Evolutionary conservation across 2,113 vertebrate genomes (phyloP), one percentile per base, ranked within the genome.

Genomic region (Pongo pygmaeus): DNA sequence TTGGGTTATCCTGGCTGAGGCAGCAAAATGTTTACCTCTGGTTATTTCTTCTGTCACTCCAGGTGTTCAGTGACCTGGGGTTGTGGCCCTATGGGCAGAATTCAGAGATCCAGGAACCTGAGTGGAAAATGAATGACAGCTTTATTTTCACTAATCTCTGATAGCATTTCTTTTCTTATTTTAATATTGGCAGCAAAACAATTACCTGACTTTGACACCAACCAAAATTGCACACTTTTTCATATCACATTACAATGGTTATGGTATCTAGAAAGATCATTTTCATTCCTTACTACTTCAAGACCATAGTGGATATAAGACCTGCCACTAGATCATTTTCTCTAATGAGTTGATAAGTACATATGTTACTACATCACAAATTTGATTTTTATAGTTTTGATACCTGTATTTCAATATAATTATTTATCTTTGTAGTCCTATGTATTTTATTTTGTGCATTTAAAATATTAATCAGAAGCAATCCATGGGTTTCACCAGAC

Each of bases 391-490:
- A 78, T 52, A 5, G 20, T 83, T 80, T 96, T 93, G 48, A 69
- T 77, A 59, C 83, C 52, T 80, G 6, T 4, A n/a, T 79, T 89
- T 74, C 23, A 94, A 0, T 38, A 8, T 46, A n/a, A 35, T 13
- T 90, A 23, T 55, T 93, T 86, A 30, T 90, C 12, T 90, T 46
- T 40, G 16, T 80, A 94, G 40, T 43, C 30, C 46, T 83, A 8
- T 46, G 30, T 75, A 35, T 92, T 67, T 92, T 91, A 22, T 67
- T 87, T 81, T 52, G 38, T n/a, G 18, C 79, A 78, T 86, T 94
- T 78, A 92, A 75, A 96, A 78, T 89, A 84, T 40, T 84, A 94
- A 94, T 85, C n/a, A 38, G 14, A 80, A 92, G 40, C 17, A 78
- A 57, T 22, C 20, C 1, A 10, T 38, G 48, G 18, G 8, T 72